Evolutionary conservation across 2,113 vertebrate species (phyloP), one percentile per base, ranked within the genome.

Genomic region (Microcebus griseorufus): DNA sequence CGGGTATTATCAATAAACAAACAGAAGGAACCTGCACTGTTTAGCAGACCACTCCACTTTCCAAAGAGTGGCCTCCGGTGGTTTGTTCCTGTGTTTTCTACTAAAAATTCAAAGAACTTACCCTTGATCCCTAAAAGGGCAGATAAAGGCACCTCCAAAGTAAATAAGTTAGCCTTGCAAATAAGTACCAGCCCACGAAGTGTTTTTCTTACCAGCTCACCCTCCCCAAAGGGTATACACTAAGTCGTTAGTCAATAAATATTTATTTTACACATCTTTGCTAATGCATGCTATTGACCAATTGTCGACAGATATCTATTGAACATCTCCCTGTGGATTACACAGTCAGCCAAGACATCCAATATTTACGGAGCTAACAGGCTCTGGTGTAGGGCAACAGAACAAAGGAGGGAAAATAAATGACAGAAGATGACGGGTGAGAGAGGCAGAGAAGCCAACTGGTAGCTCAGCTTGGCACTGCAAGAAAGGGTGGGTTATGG

Each of bases 401-500:
- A 91, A 65, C 69, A 34, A 70, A 70, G 39, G 0, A 37, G 51
- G 16, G 45, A 64, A 70, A 6, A 55, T 48, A 89, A 86, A 58
- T 0, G 14, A 37, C 17, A 8, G 18, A 39, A 75, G 42, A 64
- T 55, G 88, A 51, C 34, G 60, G 32, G 34, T 11, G 53, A 42
- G 85, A 23, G 39, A 23, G 39, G n/a, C 29, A 2, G 1, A 7
- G 9, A 0, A 6, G 32, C 13, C 65, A 23, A 1, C 0, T 2
- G 20, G 48, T 12, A 18, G 39, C 82, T 53, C 10, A 13, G 18
- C 18, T 1, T 32, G 67, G 65, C 6, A 10, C 0, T 34, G 11
- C 51, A 45, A 39, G 72, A 27, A 14, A 39, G 4, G 42, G 3
- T 0, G 11, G 5, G 58, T 17, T 2, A 22, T 0, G 18, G 78